Conservation (phyloP, 2,113 vertebrate species). For the Hypanus sabinus region DNA sequence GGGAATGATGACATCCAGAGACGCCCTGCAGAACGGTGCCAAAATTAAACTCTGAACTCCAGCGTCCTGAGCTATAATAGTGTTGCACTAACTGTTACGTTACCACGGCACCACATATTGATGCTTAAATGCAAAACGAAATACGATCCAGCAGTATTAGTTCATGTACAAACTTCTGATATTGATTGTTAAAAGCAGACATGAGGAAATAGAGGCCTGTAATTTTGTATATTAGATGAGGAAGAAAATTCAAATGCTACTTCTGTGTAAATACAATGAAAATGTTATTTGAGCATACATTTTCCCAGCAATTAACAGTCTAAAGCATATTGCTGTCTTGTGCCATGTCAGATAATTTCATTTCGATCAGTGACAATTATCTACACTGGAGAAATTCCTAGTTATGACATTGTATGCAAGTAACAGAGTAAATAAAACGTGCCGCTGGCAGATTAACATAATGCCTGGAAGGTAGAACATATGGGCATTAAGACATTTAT, state of each 20-base stretch:
- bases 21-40: too few relatives aligned
- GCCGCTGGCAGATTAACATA: slow-evolving; percentile 38
- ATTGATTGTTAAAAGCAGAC: not conserved
- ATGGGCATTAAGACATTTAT: slow-evolving; percentile 40
- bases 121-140: not conserved
- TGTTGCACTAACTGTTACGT: too few relatives aligned
- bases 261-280: not conserved
- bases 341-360: slow-evolving; percentile 46
- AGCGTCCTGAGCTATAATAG: too few relatives aligned
- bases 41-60: too few relatives aligned
- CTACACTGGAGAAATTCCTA: slow-evolving; percentile 40
- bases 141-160: not conserved
- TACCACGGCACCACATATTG: too few relatives aligned
- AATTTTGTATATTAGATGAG: not conserved
- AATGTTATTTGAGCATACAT: not conserved
- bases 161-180: not conserved
- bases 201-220: not conserved
- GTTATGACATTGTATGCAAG: slow-evolving; percentile 44
- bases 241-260: not conserved
- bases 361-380: slow-evolving; percentile 48
- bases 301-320: slow-evolving; percentile 35
- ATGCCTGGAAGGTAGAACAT: slow-evolving; percentile 41
- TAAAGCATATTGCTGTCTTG: slow-evolving; percentile 41
- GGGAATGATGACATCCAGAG: too few relatives aligned
- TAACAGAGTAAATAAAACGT: slow-evolving; percentile 43